Evolutionary conservation across 92 coral and sea anemone species (phyloP), one percentile per base, ranked within the genome.

Genomic region (Heliopora coerulea): DNA sequence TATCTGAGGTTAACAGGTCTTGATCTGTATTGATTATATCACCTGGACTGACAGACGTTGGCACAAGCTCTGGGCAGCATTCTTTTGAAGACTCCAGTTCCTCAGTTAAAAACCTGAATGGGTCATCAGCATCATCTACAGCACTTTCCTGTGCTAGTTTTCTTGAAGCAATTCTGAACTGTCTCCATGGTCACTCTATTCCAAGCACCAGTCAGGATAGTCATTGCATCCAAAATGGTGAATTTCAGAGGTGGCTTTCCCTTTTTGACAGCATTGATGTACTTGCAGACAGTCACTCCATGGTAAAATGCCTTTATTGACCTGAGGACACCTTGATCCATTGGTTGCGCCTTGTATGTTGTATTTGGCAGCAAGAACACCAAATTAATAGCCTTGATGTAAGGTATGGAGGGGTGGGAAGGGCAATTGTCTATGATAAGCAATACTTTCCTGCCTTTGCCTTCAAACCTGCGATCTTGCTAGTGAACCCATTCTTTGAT

Each of bases 201-300:
- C 88, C 83, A 84, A 2, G 88, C 84, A 19, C 72, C 72, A 17
- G 88, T 72, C 1, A 84, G 84, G 60, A 79, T 72, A 12, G 28
- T 56, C 88, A 84, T 73, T 19, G 88, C 88, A 79, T 84, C 88
- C 84, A 84, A 84, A 79, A 84, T 74, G 56, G 82, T 72, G 70
- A 83, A 25, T 49, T 81, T 85, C 17, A 83, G 89, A 77, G 83
- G 73, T 8, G 46, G 79, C 83, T 41, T 86, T 26, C 83, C 89
- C 89, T 81, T 85, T 74, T 85, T 78, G 59, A 81, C 54, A 62
- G 86, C 86, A 72, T 85, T 83, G 70, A 77, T 85, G 75, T 78
- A 85, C 86, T 41, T 68, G 41, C 83, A 8, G 69, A 85, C 86
- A 78, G 74, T 82, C 59, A 81, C 83, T 62, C 78, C 86, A 81